phyloP scores from a whole-genome alignment of 2,113 vertebrate species.

The Parus major region DNA sequence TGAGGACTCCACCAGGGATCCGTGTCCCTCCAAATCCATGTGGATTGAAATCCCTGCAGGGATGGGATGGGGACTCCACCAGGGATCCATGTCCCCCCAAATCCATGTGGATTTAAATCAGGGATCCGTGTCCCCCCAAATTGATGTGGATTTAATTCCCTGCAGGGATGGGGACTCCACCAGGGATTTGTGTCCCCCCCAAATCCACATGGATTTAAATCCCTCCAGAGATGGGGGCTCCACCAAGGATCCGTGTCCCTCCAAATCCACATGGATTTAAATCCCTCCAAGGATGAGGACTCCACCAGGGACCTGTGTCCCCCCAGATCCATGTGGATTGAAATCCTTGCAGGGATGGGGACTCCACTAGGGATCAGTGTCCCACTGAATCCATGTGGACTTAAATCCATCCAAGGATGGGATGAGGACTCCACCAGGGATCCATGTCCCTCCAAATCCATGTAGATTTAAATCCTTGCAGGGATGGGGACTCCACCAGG shows the following conservation, averaged over 20 bases:
- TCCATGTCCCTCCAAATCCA: not conserved
- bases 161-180: not conserved
- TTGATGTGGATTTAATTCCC: not conserved
- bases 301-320: not conserved
- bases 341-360: not conserved
- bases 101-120: not conserved
- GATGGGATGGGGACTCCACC: not conserved
- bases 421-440: not conserved
- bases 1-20: no score
- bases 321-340: not conserved
- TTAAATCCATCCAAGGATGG: not conserved
- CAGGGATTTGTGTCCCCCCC: accelerated
- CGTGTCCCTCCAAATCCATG: accelerated
- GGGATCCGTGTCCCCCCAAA: not conserved
- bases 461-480: not conserved
- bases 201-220: not conserved
- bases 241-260: not conserved
- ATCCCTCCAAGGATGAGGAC: not conserved
- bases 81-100: not conserved
- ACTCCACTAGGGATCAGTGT: accelerated
- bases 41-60: not conserved
- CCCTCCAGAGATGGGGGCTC: not conserved
- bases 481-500: accelerated
- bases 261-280: not conserved
- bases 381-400: no score